Evolutionary conservation across 2,888 invertebrate genomes (phyloP).

Genomic region (Pristionchus arcanus): DNA sequence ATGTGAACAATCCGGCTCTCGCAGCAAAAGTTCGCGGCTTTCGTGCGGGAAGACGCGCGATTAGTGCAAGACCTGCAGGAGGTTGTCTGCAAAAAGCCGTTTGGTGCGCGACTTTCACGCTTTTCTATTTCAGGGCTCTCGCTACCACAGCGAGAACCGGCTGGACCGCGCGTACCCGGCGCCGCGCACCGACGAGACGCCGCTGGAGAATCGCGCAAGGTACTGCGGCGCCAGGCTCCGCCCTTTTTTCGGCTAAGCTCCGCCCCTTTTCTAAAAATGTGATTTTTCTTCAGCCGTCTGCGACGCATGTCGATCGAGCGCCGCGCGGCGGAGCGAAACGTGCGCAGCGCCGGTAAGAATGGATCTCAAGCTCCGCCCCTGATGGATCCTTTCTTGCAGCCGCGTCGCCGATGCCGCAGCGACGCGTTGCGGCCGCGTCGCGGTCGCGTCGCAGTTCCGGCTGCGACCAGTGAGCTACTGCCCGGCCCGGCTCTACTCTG

Average conservation of each 20-base stretch:
- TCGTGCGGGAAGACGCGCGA: background rate
- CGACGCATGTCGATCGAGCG: conserved; percentile 55
- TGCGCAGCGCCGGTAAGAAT: conserved; percentile 39
- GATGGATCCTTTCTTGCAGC: conserved; percentile 56
- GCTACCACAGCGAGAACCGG: conserved; percentile 53
- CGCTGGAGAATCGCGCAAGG: conserved; percentile 53
- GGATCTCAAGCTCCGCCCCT: background rate
- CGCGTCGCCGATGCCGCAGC: conserved; percentile 37
- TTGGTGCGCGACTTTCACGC: background rate
- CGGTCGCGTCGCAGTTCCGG: conserved; percentile 42
- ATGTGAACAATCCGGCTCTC: background rate
- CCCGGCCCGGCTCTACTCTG: background rate
- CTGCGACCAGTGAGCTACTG: conserved; percentile 36
- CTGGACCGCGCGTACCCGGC: conserved; percentile 51
- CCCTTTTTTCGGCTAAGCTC: background rate
- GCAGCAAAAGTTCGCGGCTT: conserved; percentile 11
- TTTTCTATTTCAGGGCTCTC: background rate
- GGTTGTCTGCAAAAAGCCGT: background rate
- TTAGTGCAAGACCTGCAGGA: background rate
- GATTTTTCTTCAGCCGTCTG: conserved; percentile 26
- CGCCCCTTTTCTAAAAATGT: background rate
- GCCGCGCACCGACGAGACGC: conserved; percentile 41
- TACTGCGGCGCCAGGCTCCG: background rate
- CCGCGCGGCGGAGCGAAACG: background rate
- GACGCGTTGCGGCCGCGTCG: background rate